Percentiles rank a stretch among this genome's conserved stretches.
phyloP scores from a whole-genome alignment of 64 coral and sea anemone species.

The Porites australiensis region DNA sequence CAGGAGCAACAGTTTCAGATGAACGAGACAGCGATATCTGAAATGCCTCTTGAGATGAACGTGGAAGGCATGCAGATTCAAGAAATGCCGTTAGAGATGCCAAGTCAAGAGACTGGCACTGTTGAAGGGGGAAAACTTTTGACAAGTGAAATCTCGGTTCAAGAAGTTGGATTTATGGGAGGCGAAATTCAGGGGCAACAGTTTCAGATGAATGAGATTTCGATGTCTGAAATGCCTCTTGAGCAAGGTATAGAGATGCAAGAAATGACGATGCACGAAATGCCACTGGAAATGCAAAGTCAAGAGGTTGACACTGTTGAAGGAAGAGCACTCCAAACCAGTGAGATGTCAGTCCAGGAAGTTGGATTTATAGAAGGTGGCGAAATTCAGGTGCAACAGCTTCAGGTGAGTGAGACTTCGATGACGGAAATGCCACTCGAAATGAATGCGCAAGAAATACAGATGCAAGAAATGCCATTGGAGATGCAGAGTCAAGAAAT shows the following conservation, averaged over 20 bases:
- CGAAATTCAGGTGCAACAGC: neutral
- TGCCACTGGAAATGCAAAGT: neutral
- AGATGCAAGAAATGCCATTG: neutral
- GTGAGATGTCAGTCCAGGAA: neutral
- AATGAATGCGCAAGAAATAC: neutral
- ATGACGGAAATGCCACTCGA: slow-evolving; percentile 30
- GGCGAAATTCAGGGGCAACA: neutral
- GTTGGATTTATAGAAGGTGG: neutral
- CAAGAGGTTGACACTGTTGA: neutral
- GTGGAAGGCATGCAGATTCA: neutral
- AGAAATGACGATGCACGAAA: neutral
- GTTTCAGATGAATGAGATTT: slow-evolving; percentile 13
- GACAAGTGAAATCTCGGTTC: neutral
- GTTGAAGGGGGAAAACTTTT: too few relatives aligned
- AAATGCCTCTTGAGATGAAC: slow-evolving; percentile 15
- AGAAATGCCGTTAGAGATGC: neutral
- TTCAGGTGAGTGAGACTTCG: neutral
- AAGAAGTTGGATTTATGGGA: neutral
- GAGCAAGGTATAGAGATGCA: slow-evolving; percentile 29
- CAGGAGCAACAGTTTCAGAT: neutral
- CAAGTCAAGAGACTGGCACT: neutral
- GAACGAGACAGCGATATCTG: neutral
- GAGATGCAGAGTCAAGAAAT: neutral
- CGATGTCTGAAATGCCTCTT: neutral
- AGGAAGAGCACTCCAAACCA: neutral